These are phyloP conservation scores for Abramis brama DNA, from an alignment of 2,113 vertebrate species.

Conservation along the genomic window DNA sequence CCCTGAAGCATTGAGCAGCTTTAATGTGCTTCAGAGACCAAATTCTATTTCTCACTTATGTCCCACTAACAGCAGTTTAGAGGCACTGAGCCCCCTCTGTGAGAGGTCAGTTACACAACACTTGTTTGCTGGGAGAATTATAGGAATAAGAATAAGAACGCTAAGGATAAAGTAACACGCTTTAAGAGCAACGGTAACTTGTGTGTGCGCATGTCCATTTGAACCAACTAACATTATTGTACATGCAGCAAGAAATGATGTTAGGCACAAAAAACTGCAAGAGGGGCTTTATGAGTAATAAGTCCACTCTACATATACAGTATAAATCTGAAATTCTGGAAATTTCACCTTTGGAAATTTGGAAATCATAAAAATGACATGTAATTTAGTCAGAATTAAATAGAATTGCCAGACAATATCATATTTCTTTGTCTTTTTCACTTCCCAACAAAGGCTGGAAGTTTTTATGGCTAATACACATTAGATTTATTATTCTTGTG, in stretches of 20 bases:
- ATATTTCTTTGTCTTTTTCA: background rate
- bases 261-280: background rate
- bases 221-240: background rate
- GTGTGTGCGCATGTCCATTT: background rate
- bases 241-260: background rate
- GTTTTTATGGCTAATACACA: background rate
- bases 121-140: slow-evolving; percentile 4
- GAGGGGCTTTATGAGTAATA: background rate
- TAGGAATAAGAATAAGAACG: background rate
- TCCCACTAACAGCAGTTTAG: slow-evolving; percentile 33
- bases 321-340: background rate
- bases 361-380: background rate
- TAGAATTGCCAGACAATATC: background rate
- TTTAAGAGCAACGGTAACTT: background rate
- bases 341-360: background rate
- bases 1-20: slow-evolving; percentile 15
- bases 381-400: background rate
- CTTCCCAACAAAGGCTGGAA: background rate
- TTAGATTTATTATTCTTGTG: background rate
- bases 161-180: background rate
- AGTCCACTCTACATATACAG: background rate
- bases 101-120: slow-evolving; percentile 30
- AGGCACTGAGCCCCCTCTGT: background rate
- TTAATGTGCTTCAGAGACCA: slow-evolving; percentile 28
- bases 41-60: slow-evolving; percentile 10